phyloP scores from a whole-genome alignment of 2,113 vertebrate genomes.

The Caranx melampygus region DNA sequence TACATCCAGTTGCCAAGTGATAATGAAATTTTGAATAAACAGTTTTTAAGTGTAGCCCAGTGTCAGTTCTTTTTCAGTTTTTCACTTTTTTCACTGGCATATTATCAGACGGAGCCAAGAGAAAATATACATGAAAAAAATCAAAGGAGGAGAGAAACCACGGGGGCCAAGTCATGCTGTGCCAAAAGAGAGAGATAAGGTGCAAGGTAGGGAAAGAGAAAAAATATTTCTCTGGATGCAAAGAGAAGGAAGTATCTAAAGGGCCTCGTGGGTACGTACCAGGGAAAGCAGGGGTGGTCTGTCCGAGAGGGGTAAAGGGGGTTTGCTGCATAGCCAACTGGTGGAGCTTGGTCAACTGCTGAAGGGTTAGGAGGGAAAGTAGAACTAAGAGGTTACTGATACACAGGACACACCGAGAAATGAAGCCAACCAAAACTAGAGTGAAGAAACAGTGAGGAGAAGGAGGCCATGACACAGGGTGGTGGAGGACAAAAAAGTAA shows the following conservation, averaged over 20 bases:
- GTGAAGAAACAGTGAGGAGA: conserved; percentile 79
- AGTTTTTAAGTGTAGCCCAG: conserved; percentile 28
- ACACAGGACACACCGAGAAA: conserved; percentile 90
- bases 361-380: conserved; percentile 96
- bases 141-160: conserved; percentile 57
- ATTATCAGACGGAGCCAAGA: conserved; percentile 55
- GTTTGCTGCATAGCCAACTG: conserved; percentile 99
- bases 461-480: conserved; percentile 87
- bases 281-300: conserved; percentile 99
- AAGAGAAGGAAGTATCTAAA: conserved; percentile 89
- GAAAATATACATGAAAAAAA: conserved; percentile 50
- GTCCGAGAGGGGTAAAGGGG: conserved; percentile 99
- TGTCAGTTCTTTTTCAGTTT: conserved; percentile 24
- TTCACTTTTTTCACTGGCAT: conserved; percentile 27
- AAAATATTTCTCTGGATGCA: conserved; percentile 85
- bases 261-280: conserved; percentile 98
- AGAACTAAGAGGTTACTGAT: conserved; percentile 98
- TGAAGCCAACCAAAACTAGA: conserved; percentile 84
- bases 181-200: conserved; percentile 64
- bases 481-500: conserved; percentile 81
- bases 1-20: conserved; percentile 19
- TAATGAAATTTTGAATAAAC: conserved; percentile 31
- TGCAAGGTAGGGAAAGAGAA: conserved; percentile 72
- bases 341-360: conserved; percentile 99
- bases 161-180: conserved; percentile 59